Conservation (phyloP, 2,797 vertebrate species). For the Intellagama lesueurii region DNA sequence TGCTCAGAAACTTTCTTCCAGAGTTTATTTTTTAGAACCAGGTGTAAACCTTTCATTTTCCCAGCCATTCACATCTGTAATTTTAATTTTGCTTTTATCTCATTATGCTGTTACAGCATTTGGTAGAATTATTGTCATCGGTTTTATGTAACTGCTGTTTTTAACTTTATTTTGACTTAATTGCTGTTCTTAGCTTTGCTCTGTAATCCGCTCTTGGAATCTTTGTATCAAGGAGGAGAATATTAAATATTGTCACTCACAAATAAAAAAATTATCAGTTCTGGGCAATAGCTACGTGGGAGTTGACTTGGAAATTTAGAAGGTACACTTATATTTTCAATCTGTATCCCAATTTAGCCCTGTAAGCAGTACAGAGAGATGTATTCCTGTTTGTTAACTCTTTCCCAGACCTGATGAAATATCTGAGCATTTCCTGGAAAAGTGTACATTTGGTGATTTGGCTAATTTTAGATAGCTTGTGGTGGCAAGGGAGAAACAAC, state of each 20-base stretch:
- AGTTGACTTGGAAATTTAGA: background rate
- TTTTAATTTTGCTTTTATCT: background rate
- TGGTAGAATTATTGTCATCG: background rate
- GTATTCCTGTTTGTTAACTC: no score
- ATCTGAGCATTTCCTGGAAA: background rate
- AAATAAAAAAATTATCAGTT: background rate
- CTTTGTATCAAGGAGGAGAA: background rate
- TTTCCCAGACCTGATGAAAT: background rate
- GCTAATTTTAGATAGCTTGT: background rate
- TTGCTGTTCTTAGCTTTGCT: background rate
- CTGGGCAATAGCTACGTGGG: background rate
- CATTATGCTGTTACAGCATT: background rate
- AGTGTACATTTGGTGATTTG: background rate
- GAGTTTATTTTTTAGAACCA: background rate
- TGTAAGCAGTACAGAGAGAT: background rate
- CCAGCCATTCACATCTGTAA: background rate
- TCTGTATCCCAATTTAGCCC: background rate
- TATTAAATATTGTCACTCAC: background rate
- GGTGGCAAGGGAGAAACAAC: background rate
- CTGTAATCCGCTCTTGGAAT: background rate
- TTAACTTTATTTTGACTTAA: constrained; percentile 1
- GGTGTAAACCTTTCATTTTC: background rate
- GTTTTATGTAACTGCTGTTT: no score
- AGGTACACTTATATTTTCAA: background rate
- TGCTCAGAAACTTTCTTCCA: background rate